Conservation (phyloP, 2,113 vertebrate species). For the Mus musculus region DNA sequence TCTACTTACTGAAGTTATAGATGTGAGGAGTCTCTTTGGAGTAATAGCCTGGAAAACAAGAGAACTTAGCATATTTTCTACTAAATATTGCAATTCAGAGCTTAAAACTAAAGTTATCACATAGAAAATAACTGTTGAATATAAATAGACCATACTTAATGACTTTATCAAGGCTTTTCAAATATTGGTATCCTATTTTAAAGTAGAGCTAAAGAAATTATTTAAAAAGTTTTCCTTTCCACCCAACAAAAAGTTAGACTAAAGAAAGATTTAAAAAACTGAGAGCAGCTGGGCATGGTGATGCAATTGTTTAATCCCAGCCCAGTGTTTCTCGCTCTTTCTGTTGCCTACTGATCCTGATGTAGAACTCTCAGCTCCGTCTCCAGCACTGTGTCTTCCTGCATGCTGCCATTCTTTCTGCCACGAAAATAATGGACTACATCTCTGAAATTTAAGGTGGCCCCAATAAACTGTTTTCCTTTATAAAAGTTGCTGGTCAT, state of each 20-base stretch:
- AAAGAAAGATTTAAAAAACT: neutral
- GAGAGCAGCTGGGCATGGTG: neutral
- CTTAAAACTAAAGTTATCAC: conserved; percentile 37
- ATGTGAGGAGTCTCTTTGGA: conserved; percentile 95
- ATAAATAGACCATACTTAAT: conserved; percentile 4
- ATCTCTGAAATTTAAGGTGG: neutral
- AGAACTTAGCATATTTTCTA: conserved; percentile 42
- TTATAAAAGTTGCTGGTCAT: neutral
- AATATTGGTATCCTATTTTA: neutral
- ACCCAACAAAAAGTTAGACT: neutral
- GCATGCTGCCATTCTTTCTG: neutral
- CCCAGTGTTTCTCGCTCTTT: neutral
- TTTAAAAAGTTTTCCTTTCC: neutral
- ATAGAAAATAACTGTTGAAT: conserved; percentile 39
- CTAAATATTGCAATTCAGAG: neutral
- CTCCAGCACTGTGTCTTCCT: neutral
- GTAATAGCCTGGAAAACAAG: conserved; percentile 92
- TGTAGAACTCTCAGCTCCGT: neutral
- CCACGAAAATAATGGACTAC: neutral
- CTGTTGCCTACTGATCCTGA: neutral
- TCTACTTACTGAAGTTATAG: conserved; percentile 93
- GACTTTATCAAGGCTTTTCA: conserved; percentile 6
- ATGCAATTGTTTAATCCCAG: neutral
- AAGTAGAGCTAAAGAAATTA: neutral
- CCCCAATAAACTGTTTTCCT: neutral